A percentile compares a stretch with the other conserved stretches of the same genome.
These are phyloP conservation scores for Vannuccia rotundouncinata DNA, from an alignment of 2,888 invertebrate genomes.

Conservation along the genomic window DNA sequence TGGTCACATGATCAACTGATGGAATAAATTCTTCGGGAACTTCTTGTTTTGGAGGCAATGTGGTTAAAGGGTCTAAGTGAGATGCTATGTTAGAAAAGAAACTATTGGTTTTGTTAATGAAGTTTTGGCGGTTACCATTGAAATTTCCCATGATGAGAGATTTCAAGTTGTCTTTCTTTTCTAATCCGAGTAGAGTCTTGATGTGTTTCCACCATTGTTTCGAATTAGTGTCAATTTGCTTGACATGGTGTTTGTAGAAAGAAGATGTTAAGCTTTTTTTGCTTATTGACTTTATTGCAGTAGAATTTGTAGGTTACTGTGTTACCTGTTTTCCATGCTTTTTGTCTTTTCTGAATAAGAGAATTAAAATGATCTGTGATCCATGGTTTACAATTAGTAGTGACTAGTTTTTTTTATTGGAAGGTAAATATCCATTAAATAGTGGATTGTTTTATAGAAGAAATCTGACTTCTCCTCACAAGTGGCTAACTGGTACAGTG, in stretches of 20 bases:
- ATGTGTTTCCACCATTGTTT: background rate
- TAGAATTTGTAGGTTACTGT: background rate
- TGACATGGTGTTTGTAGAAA: background rate
- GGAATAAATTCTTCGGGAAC: no score
- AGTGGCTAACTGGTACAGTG: conserved; percentile 26
- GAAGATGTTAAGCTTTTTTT: background rate
- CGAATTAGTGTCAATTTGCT: background rate
- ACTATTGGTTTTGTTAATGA: background rate
- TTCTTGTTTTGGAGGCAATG: background rate
- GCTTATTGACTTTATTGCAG: background rate
- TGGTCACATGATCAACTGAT: no score
- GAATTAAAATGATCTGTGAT: background rate
- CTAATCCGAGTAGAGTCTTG: background rate
- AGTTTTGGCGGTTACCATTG: background rate
- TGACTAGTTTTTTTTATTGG: background rate
- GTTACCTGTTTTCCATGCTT: background rate
- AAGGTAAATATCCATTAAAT: conserved; percentile 3
- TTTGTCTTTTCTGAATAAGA: background rate
- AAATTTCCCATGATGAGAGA: background rate
- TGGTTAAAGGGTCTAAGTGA: background rate
- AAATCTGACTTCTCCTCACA: conserved; percentile 15
- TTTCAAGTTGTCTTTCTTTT: background rate
- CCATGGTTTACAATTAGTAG: background rate
- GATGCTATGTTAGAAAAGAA: background rate
- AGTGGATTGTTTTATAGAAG: conserved; percentile 10